Evolutionary conservation across 2,113 vertebrate genomes (phyloP).

Genomic region (Nothocercus nigrocapillus): DNA sequence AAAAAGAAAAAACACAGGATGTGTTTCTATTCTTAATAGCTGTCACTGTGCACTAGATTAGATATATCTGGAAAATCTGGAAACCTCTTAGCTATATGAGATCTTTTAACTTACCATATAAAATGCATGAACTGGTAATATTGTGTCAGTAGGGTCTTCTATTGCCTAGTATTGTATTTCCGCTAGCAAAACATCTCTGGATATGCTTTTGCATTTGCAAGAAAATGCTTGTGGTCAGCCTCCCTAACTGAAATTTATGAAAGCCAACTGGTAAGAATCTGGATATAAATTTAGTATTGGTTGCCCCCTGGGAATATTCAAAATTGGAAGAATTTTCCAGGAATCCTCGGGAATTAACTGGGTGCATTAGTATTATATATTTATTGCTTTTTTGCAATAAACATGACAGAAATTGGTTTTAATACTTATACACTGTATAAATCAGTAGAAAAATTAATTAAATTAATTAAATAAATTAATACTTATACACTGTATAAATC

Average conservation of each 20-base stretch:
- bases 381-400: constrained; percentile 34
- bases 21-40: constrained; percentile 30
- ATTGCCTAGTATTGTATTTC: constrained; percentile 31
- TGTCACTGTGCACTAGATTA: constrained; percentile 14
- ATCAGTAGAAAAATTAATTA: neutral
- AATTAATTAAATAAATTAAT: constrained; percentile 53
- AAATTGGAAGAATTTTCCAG: constrained; percentile 61
- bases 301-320: constrained; percentile 42
- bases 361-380: constrained; percentile 68
- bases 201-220: neutral
- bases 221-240: constrained; percentile 8
- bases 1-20: neutral
- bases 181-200: constrained; percentile 10
- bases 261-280: constrained; percentile 32
- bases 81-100: constrained; percentile 52
- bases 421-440: constrained; percentile 4
- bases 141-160: constrained; percentile 31
- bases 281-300: constrained; percentile 37
- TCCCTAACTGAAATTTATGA: constrained; percentile 34
- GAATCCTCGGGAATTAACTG: constrained; percentile 53
- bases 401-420: constrained; percentile 7
- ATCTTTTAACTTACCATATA: constrained; percentile 35
- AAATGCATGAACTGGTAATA: constrained; percentile 37
- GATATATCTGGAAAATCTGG: constrained; percentile 62
- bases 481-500: neutral